These are phyloP conservation scores for Heliconius ethilla DNA, from an alignment of 2,888 invertebrate genomes.

Conservation along the genomic window DNA sequence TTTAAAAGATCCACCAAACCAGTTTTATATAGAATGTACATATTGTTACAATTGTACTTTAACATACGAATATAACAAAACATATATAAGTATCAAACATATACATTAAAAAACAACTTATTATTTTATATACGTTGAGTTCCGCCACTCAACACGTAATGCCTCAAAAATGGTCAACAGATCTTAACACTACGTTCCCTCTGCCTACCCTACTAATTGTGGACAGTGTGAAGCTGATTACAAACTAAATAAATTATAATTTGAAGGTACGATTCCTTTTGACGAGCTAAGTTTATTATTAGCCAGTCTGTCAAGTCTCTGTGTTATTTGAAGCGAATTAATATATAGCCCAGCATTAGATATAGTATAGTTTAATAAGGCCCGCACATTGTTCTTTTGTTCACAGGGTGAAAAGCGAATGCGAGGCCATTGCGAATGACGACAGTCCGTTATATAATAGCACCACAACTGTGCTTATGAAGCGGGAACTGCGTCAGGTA, in stretches of 20 bases:
- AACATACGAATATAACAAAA: too few species aligned
- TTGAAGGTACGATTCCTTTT: background rate
- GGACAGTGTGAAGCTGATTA: background rate
- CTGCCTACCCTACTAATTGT: too few species aligned
- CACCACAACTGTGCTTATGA: constrained; percentile 56
- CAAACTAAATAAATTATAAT: background rate
- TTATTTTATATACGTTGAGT: too few species aligned
- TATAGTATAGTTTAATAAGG: constrained; percentile 17
- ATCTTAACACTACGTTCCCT: too few species aligned
- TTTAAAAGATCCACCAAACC: too few species aligned
- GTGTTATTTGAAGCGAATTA: constrained; percentile 9
- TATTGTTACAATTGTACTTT: too few species aligned
- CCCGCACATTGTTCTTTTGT: constrained; percentile 39
- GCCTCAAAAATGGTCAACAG: too few species aligned
- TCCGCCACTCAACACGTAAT: too few species aligned
- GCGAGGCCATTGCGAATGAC: constrained; percentile 72
- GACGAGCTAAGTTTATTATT: constrained; percentile 6
- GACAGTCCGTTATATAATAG: constrained; percentile 65
- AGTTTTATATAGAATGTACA: too few species aligned
- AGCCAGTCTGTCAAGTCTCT: background rate
- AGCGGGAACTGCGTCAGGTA: constrained; percentile 68
- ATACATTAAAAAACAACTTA: too few species aligned
- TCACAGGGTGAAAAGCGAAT: constrained; percentile 74
- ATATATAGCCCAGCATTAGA: background rate
- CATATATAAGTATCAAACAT: too few species aligned